phyloP scores from a whole-genome alignment of 1,140 invertebrate species.

The Trachelipus rathkii region DNA sequence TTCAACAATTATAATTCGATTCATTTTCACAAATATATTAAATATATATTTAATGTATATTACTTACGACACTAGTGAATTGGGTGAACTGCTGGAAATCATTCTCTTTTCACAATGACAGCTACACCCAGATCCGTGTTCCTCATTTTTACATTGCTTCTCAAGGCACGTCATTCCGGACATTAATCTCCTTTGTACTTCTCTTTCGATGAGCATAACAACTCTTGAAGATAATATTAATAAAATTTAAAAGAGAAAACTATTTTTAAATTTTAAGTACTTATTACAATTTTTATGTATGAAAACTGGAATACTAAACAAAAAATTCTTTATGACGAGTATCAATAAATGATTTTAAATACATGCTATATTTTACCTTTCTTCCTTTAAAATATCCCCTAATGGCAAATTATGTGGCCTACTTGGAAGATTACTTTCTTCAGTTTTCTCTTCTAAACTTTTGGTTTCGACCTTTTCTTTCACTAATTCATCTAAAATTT shows the following conservation, averaged over 20 bases:
- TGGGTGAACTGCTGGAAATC: background rate
- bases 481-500: background rate
- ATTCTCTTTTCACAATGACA: background rate
- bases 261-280: too few species aligned
- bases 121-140: background rate
- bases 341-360: too few species aligned
- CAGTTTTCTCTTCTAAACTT: background rate
- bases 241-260: background rate
- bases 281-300: too few species aligned
- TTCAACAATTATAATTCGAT: too few species aligned
- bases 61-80: background rate
- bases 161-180: constrained; percentile 48
- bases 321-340: too few species aligned
- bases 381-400: constrained; percentile 23
- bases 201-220: constrained; percentile 51
- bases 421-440: constrained; percentile 13
- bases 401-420: constrained; percentile 26
- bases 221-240: constrained; percentile 41
- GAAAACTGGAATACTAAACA: too few species aligned
- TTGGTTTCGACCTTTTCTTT: background rate
- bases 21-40: too few species aligned
- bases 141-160: constrained; percentile 48
- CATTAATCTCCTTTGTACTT: constrained; percentile 51
- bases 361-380: background rate
- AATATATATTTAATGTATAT: too few species aligned